Evolutionary conservation across 2,888 invertebrate genomes (phyloP), one percentile per base, ranked within the genome.

Genomic region (Helleia helle): DNA sequence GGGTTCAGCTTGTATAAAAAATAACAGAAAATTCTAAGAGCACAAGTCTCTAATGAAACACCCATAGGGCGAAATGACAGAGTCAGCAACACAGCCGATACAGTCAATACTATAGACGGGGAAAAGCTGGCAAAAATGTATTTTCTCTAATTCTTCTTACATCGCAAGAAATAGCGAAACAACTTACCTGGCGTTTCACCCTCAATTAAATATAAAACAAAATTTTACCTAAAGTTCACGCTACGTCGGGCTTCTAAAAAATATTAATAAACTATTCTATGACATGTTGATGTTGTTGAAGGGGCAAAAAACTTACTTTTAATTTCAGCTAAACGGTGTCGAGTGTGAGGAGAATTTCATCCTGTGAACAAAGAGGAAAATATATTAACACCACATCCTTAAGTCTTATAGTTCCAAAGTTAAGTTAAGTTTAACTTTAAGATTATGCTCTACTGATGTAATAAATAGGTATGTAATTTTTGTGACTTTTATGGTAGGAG

Each of bases 291-390:
- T 18, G 3, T 18, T 34, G 36, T 30, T 36, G 39, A 41, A 43
- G 27, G 30, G 14, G 15, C 24, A 3, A 27, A 11, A 12, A 13
- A 44, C 68, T 69, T 63, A 81, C 81, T 73, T 42, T 52, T 57
- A 69, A 68, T 62, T 59, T 79, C 65, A 81, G 73, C 80, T 81
- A 63, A 80, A 77, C 58, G 81, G 79, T 66, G 81, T 69, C 65
- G 68, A 64, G 59, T 71, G 73, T 73, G 81, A 80, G 70, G 75
- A 76, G 71, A 70, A 65, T 72, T 77, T 65, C 83, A 83, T 83
- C 74, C 83, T 83, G 80, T 3, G 25, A 77, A 81, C 74, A 80
- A 77, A 58, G 50, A 52, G 58, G 55, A 50, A 47, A 54, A 38
- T 3, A 13, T 25, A 42, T 22, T 17, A 24, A 26, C n/a, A n/a